phyloP scores from a whole-genome alignment of 2,113 vertebrate genomes.

The Podocnemis expansa region DNA sequence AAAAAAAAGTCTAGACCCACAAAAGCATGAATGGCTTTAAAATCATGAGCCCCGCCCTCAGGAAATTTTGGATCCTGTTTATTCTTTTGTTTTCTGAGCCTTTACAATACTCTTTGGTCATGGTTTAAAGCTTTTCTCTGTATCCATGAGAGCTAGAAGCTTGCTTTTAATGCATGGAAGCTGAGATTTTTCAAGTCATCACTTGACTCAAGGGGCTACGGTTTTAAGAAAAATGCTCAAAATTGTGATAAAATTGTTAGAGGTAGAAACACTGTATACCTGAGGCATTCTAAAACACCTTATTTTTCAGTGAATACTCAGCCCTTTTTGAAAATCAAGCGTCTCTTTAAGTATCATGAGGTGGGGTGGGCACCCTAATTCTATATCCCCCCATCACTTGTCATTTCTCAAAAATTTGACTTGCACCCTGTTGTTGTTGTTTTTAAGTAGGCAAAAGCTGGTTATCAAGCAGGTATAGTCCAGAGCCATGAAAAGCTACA shows the following conservation, averaged over 20 bases:
- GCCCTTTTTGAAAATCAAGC: not conserved
- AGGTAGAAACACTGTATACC: not conserved
- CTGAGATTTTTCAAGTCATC: not conserved
- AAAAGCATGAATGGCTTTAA: not conserved
- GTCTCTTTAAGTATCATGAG: not conserved
- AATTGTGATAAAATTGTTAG: not conserved
- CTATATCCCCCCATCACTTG: not conserved
- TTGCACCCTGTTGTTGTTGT: not conserved
- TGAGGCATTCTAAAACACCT: not conserved
- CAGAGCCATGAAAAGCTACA: not conserved
- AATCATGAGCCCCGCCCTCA: no score
- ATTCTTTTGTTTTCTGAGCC: fast-evolving
- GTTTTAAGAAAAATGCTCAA: not conserved
- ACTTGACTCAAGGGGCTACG: not conserved
- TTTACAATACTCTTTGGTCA: not conserved
- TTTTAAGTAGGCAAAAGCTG: not conserved
- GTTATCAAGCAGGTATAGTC: not conserved
- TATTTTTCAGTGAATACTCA: not conserved
- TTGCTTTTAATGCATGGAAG: not conserved
- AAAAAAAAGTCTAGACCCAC: not conserved
- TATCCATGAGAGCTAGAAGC: not conserved
- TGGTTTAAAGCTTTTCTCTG: fast-evolving
- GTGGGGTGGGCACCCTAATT: not conserved
- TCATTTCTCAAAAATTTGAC: not conserved
- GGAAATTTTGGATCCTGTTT: not conserved